Percentiles rank a stretch among this genome's conserved stretches.
Conservation (phyloP, 2,888 invertebrate species). For the Drosophila buzzatii region DNA sequence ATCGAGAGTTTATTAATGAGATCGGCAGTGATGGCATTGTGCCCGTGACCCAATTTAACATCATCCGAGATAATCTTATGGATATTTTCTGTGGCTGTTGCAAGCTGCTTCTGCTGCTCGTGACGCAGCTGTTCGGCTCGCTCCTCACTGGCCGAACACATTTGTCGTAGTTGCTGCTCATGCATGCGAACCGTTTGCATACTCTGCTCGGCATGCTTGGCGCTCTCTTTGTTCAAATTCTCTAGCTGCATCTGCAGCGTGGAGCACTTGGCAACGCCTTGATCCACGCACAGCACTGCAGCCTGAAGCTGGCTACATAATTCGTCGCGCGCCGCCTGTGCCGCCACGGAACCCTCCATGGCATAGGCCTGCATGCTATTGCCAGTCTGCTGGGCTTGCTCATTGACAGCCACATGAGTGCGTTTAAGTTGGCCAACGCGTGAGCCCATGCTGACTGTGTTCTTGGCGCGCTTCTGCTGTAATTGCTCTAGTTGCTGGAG, state of each 20-base stretch:
- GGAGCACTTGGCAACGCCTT: constrained; percentile 65
- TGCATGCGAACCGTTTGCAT: constrained; percentile 43
- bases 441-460: constrained; percentile 66
- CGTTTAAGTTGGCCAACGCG: constrained; percentile 71
- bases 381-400: constrained; percentile 34
- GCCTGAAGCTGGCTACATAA: constrained; percentile 52
- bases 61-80: constrained; percentile 60
- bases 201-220: constrained; percentile 50
- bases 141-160: constrained; percentile 38
- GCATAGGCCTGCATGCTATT: constrained; percentile 42
- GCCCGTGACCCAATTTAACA: constrained; percentile 55
- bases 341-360: constrained; percentile 35
- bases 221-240: constrained; percentile 55
- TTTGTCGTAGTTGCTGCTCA: constrained; percentile 36
- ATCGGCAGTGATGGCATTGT: constrained; percentile 79
- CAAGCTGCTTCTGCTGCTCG: constrained; percentile 32
- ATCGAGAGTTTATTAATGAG: constrained; percentile 80
- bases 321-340: constrained; percentile 37
- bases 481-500: constrained; percentile 84
- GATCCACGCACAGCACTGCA: constrained; percentile 51
- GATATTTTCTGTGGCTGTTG: constrained; percentile 37
- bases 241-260: constrained; percentile 65
- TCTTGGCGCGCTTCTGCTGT: constrained; percentile 81
- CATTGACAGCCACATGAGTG: constrained; percentile 35
- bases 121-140: constrained; percentile 34